These are phyloP conservation scores for Scolopax bukidnonensis DNA, from an alignment of 2,797 vertebrate genomes.

Conservation along the genomic window DNA sequence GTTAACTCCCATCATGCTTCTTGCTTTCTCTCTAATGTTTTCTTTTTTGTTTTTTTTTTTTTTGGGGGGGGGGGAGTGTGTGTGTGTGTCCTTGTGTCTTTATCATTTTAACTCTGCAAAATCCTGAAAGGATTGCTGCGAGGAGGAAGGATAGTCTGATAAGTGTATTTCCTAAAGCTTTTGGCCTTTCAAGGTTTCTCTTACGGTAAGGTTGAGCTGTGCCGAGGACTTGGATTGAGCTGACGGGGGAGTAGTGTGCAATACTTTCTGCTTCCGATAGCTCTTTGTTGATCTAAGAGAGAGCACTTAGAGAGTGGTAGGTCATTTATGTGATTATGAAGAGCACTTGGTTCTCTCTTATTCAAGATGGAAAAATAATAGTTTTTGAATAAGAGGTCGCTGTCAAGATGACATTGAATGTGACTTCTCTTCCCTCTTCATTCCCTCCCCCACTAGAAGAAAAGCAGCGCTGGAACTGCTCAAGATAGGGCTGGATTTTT, in stretches of 20 bases:
- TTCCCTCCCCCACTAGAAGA: neutral
- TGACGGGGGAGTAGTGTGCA: constrained; percentile 10
- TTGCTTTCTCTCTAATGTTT: neutral
- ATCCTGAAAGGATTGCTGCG: neutral
- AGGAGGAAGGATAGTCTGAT: constrained; percentile 13
- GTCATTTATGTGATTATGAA: constrained; percentile 77
- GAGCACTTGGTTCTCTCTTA: constrained; percentile 75
- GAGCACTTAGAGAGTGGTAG: constrained; percentile 72
- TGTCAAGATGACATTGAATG: constrained; percentile 70
- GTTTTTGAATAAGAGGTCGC: constrained; percentile 73
- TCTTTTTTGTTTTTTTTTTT: neutral
- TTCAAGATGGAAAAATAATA: constrained; percentile 74
- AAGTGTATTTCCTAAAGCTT: constrained; percentile 44
- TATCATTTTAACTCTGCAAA: neutral
- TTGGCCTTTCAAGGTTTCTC: constrained; percentile 51
- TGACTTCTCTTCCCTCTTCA: constrained; percentile 49
- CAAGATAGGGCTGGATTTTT: neutral
- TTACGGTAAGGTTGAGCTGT: constrained; percentile 24
- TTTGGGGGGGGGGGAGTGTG: too few species aligned
- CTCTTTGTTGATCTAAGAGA: constrained; percentile 77
- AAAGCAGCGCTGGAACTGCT: neutral
- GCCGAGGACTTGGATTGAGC: neutral
- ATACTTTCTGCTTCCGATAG: constrained; percentile 68
- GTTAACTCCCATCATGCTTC: neutral
- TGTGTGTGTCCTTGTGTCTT: neutral